phyloP scores from a whole-genome alignment of 2,113 vertebrate genomes.

The Nothocercus julius region DNA sequence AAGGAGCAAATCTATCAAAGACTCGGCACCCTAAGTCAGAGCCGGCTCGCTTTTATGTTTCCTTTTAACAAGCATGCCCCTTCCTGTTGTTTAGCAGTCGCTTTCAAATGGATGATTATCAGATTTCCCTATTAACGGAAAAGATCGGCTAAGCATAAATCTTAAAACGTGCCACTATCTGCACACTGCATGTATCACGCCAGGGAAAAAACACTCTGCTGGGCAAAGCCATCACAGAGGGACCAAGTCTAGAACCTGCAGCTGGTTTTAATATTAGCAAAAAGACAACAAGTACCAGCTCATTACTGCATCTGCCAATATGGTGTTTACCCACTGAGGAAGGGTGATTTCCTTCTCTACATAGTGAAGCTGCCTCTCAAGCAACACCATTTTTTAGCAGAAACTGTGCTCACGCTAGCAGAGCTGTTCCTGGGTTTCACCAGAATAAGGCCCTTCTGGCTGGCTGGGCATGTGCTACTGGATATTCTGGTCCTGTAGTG shows the following conservation, averaged over 20 bases:
- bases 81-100: slow-evolving; percentile 7
- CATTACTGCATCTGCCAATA: not conserved
- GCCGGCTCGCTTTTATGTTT: not conserved
- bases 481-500: not conserved
- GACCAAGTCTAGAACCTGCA: not conserved
- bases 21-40: slow-evolving; percentile 26
- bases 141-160: not conserved
- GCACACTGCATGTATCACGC: not conserved
- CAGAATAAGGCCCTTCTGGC: not conserved
- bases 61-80: slow-evolving; percentile 4
- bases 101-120: slow-evolving; percentile 43
- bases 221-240: not conserved
- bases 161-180: not conserved
- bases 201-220: not conserved
- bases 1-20: slow-evolving; percentile 55
- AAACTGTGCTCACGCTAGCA: not conserved
- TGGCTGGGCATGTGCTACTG: not conserved
- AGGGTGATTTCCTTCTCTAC: not conserved
- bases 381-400: not conserved
- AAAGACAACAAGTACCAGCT: not conserved
- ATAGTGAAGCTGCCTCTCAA: not conserved
- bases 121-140: slow-evolving; percentile 15
- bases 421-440: not conserved
- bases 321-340: not conserved
- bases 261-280: slow-evolving; percentile 6